These are phyloP conservation scores for Aurelia sp. DNA, from an alignment of 30 jellyfish, hydroid and myxozoan genomes.

Conservation along the genomic window DNA sequence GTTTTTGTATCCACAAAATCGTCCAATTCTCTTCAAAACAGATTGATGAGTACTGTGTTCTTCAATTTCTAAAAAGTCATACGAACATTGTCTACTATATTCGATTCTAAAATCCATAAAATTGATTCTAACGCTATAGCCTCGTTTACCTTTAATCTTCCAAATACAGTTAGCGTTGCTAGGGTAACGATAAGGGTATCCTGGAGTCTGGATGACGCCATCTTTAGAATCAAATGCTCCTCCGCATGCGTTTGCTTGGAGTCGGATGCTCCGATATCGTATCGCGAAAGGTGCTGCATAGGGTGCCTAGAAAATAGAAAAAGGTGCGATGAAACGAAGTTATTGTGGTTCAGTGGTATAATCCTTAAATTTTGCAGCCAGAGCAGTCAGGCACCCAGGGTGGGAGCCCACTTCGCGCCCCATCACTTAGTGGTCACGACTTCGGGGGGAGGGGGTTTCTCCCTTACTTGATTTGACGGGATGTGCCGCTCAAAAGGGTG, in stretches of 20 bases:
- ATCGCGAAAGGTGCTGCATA: conserved; percentile 63
- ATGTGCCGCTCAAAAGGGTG: no score
- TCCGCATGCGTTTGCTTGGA: conserved; percentile 50
- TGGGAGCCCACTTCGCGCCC: no score
- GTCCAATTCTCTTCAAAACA: conserved; percentile 75
- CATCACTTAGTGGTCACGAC: no score
- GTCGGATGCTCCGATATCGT: conserved; percentile 79
- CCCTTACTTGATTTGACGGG: no score
- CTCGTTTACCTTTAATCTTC: conserved; percentile 60
- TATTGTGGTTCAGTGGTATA: neutral
- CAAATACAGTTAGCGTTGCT: conserved; percentile 76
- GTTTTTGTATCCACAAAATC: conserved; percentile 79
- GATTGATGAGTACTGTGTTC: conserved; percentile 50
- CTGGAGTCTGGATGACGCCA: conserved; percentile 83
- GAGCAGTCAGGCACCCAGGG: no score
- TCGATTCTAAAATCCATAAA: conserved; percentile 79
- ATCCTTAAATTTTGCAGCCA: neutral
- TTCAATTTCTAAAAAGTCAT: conserved; percentile 80
- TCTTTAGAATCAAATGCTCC: conserved; percentile 11
- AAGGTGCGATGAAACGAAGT: neutral
- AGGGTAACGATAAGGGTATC: conserved; percentile 90
- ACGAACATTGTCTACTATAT: conserved; percentile 67
- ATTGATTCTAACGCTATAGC: conserved; percentile 26
- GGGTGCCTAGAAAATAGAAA: conserved; percentile 57
- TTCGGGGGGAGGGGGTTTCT: no score